Conservation (phyloP, 92 coral and sea anemone genomes). For the Epizoanthus fatuus region DNA sequence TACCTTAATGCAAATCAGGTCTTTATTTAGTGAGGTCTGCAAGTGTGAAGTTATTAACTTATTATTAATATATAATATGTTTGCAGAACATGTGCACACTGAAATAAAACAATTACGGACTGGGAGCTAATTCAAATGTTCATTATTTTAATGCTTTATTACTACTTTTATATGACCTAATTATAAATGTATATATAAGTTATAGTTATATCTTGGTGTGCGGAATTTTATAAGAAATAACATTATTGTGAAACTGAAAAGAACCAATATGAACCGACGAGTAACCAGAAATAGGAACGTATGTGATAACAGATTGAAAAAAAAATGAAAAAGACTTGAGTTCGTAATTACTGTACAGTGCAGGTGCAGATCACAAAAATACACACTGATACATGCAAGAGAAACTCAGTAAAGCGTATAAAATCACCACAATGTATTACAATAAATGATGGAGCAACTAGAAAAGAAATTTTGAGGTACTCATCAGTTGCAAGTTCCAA, state of each 20-base stretch:
- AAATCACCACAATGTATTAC: constrained; percentile 3
- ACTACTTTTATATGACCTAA: not conserved
- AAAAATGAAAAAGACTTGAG: no score
- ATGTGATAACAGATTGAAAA: not conserved
- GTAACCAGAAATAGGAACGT: not conserved
- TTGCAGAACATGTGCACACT: not conserved
- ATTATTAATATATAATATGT: not conserved
- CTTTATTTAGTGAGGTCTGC: not conserved
- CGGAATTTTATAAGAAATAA: not conserved
- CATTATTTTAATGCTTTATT: not conserved
- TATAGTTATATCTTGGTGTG: no score
- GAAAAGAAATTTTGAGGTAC: constrained; percentile 2
- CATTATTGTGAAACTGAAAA: not conserved
- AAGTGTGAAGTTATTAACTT: not conserved
- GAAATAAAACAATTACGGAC: not conserved
- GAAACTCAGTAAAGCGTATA: not conserved
- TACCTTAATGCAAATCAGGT: constrained; percentile 7
- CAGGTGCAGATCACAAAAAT: no score
- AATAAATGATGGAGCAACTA: constrained; percentile 25
- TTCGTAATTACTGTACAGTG: no score
- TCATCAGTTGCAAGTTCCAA: constrained; percentile 17
- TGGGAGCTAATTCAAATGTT: no score
- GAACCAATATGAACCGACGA: not conserved
- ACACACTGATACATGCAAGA: not conserved
- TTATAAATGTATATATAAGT: not conserved